A percentile compares a stretch with the other conserved stretches of the same genome.
These are phyloP conservation scores for Hycleus cichorii DNA, from an alignment of 1,140 invertebrate genomes.

Conservation along the genomic window DNA sequence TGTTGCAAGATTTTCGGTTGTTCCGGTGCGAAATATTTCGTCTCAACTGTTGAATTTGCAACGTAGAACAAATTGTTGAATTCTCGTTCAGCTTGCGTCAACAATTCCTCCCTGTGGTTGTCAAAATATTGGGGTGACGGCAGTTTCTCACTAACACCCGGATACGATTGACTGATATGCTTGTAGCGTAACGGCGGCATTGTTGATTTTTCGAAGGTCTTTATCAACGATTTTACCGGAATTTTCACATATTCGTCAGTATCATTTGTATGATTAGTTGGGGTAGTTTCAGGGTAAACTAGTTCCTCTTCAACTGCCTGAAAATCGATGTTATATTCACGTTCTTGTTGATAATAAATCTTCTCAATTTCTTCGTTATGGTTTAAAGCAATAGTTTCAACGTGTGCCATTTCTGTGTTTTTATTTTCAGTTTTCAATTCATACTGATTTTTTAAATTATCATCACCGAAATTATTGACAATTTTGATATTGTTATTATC, in stretches of 20 bases:
- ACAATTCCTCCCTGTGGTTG: conserved; percentile 9
- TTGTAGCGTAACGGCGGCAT: conserved; percentile 50
- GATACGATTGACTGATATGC: conserved; percentile 43
- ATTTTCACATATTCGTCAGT: conserved; percentile 49
- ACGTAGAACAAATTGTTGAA: conserved; percentile 33
- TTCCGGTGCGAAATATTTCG: conserved; percentile 18
- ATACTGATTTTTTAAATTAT: conserved; percentile 3
- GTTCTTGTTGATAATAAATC: conserved; percentile 33
- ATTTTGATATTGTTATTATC: conserved; percentile 17
- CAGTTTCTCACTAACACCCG: conserved; percentile 31
- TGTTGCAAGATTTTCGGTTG: conserved; percentile 25
- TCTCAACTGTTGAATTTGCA: conserved; percentile 23
- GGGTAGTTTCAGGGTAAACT: neutral
- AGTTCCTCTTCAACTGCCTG: conserved; percentile 29
- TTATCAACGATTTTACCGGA: conserved; percentile 56
- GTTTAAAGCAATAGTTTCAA: conserved; percentile 28
- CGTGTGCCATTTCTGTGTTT: conserved; percentile 29
- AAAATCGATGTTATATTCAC: conserved; percentile 34
- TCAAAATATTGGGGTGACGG: conserved; percentile 1
- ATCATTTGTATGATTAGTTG: conserved; percentile 3
- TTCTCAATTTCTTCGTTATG: conserved; percentile 36
- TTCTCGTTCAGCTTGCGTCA: conserved; percentile 29
- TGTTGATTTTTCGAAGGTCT: conserved; percentile 54
- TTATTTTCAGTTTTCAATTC: conserved; percentile 24
- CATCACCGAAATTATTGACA: conserved; percentile 11